Base-by-base conservation (phyloP, 2,888 invertebrate species). In the Orchesella flavescens region DNA sequence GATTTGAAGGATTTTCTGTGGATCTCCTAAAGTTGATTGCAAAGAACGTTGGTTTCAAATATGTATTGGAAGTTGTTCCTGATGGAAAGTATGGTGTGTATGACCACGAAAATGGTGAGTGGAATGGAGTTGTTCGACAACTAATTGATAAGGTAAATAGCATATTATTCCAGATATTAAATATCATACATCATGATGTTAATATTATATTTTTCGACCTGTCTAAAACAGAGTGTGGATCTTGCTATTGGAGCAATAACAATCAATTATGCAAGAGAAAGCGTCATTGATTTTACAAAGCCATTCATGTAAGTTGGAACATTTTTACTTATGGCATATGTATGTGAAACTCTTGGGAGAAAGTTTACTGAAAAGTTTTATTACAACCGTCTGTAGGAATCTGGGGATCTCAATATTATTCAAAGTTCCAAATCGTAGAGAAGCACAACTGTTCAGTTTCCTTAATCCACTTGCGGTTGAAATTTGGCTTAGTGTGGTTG, bases 271-370 rank as follows among this genome's bases (percentile, higher is more conserved):
- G 97, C 97, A 88, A 89, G 92, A 72, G 92, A 87, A 68, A 94
- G 95, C 90, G 95, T 96, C 75, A 97, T 99, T 79, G 98, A 98
- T 91, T 99, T 99, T 90, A 98, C 98, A 0, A 98, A 98, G 89
- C 98, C 98, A 0, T 99, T 98, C 91, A 97, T 99, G 96, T 84
- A 79, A 79, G 74, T 61, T 46, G n/a, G n/a, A 7, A 61, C 9
- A 69, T n/a, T 17, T 10, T 19, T 44, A 10, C 44, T 71, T 12
- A 19, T 21, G n/a, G n/a, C n/a, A n/a, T n/a, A n/a, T n/a, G n/a
- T n/a, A n/a, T n/a, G n/a, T n/a, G n/a, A n/a, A n/a, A n/a, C n/a
- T n/a, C n/a, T n/a, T n/a, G n/a, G n/a, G n/a, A n/a, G n/a, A n/a
- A n/a, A n/a, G n/a, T n/a, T n/a, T n/a, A n/a, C n/a, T n/a, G n/a